Percentiles rank a stretch among this genome's conserved stretches.
phyloP scores from a whole-genome alignment of 1,140 invertebrate genomes.

The Tachypleus tridentatus region DNA sequence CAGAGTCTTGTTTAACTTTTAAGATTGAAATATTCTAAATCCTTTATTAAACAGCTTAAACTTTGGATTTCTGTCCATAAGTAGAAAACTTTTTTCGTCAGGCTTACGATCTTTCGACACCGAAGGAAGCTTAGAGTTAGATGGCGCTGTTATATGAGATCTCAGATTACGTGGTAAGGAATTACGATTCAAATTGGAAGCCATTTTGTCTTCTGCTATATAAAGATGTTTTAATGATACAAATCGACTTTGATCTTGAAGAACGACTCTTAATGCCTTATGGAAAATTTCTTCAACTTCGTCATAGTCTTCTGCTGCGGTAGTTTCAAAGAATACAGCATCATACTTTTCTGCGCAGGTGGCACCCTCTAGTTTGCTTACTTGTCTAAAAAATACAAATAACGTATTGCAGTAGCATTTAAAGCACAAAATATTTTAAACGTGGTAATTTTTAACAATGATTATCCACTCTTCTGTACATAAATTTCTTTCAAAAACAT shows the following conservation, averaged over 20 bases:
- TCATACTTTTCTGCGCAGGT: constrained; percentile 29
- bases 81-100: background rate
- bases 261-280: constrained; percentile 30
- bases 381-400: constrained; percentile 26
- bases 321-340: constrained; percentile 33
- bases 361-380: constrained; percentile 32
- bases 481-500: too few species aligned
- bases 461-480: too few species aligned
- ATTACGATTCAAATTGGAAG: too few species aligned
- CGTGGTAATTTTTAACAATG: too few species aligned
- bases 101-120: too few species aligned
- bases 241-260: constrained; percentile 24
- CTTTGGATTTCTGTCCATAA: background rate
- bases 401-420: too few species aligned
- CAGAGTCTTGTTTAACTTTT: background rate
- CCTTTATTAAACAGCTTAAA: constrained; percentile 5
- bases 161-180: background rate
- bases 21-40: constrained; percentile 2
- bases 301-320: constrained; percentile 35
- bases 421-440: too few species aligned
- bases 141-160: background rate
- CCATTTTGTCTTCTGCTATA: background rate
- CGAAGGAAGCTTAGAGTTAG: background rate
- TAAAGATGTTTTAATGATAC: background rate
- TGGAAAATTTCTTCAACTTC: constrained; percentile 33